Evolutionary conservation across 2,888 invertebrate genomes (phyloP).

Genomic region (Apeira syringaria): DNA sequence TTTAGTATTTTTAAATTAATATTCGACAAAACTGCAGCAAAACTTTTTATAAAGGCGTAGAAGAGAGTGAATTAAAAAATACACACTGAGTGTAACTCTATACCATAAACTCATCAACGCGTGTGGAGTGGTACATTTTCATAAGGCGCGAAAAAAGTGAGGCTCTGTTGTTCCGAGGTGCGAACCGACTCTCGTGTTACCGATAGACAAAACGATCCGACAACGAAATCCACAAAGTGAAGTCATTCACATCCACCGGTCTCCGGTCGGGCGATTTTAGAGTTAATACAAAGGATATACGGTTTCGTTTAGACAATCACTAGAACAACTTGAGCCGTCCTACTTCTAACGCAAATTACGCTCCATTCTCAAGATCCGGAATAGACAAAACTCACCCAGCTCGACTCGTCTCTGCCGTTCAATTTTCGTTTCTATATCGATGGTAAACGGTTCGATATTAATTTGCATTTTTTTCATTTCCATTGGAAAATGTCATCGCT

Average conservation of each 20-base stretch:
- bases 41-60: background rate
- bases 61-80: background rate
- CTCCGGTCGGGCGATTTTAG: slow-evolving; percentile 36
- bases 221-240: slow-evolving; percentile 68
- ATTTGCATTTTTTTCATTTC: slow-evolving; percentile 49
- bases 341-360: slow-evolving; percentile 54
- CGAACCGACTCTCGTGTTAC: slow-evolving; percentile 77
- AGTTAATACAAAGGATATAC: slow-evolving; percentile 40
- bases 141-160: slow-evolving; percentile 73
- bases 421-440: slow-evolving; percentile 57
- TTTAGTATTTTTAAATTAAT: too few species aligned
- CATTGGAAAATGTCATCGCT: slow-evolving; percentile 77
- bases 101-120: slow-evolving; percentile 46
- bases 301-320: slow-evolving; percentile 42
- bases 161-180: slow-evolving; percentile 73
- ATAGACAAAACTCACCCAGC: slow-evolving; percentile 76
- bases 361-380: slow-evolving; percentile 76
- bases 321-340: slow-evolving; percentile 46
- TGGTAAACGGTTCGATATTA: slow-evolving; percentile 42
- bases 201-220: slow-evolving; percentile 44
- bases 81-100: slow-evolving; percentile 46
- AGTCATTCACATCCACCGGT: slow-evolving; percentile 45
- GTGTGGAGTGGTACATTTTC: slow-evolving; percentile 50
- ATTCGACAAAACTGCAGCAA: too few species aligned
- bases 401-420: slow-evolving; percentile 36